These are phyloP conservation scores for Acyrthosiphon pisum DNA, from an alignment of 1,140 invertebrate species.

Conservation along the genomic window DNA sequence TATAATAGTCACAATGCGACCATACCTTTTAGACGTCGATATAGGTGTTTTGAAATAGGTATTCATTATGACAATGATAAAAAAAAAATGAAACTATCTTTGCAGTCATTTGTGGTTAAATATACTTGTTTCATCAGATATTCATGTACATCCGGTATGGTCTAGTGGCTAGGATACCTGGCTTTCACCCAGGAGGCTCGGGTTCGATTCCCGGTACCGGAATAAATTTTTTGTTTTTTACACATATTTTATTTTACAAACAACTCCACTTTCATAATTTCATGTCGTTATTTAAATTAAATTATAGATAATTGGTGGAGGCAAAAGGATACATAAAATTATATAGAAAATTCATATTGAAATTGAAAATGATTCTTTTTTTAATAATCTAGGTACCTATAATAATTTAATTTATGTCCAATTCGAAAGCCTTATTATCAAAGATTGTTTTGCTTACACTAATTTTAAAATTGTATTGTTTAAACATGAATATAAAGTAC, in stretches of 20 bases:
- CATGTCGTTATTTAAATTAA: no score
- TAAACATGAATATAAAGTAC: background rate
- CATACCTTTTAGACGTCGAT: background rate
- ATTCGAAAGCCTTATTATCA: background rate
- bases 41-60: background rate
- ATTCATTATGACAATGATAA: background rate
- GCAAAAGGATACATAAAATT: background rate
- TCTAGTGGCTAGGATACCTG: slow-evolving; percentile 62
- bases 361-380: no score
- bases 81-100: no score
- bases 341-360: no score
- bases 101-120: background rate
- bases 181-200: slow-evolving; percentile 62
- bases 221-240: slow-evolving; percentile 59
- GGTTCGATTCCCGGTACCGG: slow-evolving; percentile 62
- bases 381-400: no score
- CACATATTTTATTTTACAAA: slow-evolving; percentile 19
- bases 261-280: background rate
- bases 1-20: background rate
- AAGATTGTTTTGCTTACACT: background rate
- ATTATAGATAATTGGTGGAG: background rate
- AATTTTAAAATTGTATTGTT: background rate
- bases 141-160: slow-evolving; percentile 58
- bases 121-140: background rate
- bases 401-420: background rate